Base-by-base conservation (phyloP, 2,113 vertebrate species). In the Ranitomeya imitator region DNA sequence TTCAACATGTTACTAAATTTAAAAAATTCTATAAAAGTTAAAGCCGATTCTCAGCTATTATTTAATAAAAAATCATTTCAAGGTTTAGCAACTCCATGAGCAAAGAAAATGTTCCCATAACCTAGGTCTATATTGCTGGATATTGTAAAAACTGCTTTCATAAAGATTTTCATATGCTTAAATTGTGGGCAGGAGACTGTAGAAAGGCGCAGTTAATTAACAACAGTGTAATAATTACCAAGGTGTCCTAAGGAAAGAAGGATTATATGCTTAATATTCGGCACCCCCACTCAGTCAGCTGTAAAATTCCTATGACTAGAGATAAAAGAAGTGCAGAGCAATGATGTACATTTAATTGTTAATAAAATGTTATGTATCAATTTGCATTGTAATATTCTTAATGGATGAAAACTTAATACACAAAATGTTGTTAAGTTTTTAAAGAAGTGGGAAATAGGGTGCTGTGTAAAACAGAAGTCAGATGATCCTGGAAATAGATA, bases 301-400 rank as follows among this genome's bases (percentile, higher is more conserved):
- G 18, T 80, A 80, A 80, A 80, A 80, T 15, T 80, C 55, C 12
- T 80, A 59, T 80, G 78, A 80, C 78, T 80, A n/a, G 13, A 80
- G 54, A 80, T 80, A 80, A 80, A 80, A 80, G 9, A n/a, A 80
- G 60, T 80, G 23, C 78, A 80, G n/a, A 60, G 55, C 55, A 60
- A 80, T 80, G 54, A 80, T 80, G 78, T 80, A 57, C 78, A 80
- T 80, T 80, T 80, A 60, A 80, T 80, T 80, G 78, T 80, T 80
- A 80, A 80, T 80, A 80, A 80, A 80, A 80, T 80, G 78, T 80
- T 80, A 80, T 80, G 55, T 59, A 59, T 60, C 78, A 80, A 80
- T 80, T 80, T 80, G 59, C 52, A 26, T 57, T 80, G 78, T 80
- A 80, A 80, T 80, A 26, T 55, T 80, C 73, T 80, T 80, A 80